Evolutionary conservation across 2,113 vertebrate genomes (phyloP).

Genomic region (Malurus alboscapulatus): DNA sequence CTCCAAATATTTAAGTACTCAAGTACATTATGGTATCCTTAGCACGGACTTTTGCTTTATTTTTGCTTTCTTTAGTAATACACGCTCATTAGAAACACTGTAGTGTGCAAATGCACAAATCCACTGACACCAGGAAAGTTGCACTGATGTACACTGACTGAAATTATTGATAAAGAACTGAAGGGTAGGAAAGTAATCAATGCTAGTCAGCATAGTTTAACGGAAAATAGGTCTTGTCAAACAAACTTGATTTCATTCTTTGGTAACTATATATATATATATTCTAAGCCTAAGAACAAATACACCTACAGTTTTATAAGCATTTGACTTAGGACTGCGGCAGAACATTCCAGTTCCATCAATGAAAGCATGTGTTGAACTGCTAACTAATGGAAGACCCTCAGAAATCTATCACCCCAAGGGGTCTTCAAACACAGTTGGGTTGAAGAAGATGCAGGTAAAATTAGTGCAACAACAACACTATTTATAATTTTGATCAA

Average conservation of each 20-base stretch:
- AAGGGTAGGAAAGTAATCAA: neutral
- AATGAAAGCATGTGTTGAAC: neutral
- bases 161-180: neutral
- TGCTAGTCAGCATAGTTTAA: neutral
- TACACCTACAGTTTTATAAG: neutral
- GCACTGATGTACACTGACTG: neutral
- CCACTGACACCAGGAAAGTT: neutral
- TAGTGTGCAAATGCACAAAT: neutral
- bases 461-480: neutral
- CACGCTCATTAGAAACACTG: neutral
- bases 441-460: neutral
- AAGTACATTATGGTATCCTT: neutral
- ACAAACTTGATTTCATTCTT: neutral
- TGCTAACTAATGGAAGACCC: neutral
- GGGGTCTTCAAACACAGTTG: neutral
- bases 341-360: neutral
- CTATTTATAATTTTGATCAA: neutral
- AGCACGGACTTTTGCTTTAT: neutral
- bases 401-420: neutral
- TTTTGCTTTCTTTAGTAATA: neutral
- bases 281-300: neutral
- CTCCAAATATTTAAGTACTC: neutral
- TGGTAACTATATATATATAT: neutral
- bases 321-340: neutral
- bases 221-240: neutral